These are phyloP conservation scores for Lasioglossum figueresi DNA, from an alignment of 2,888 invertebrate species.

Conservation along the genomic window DNA sequence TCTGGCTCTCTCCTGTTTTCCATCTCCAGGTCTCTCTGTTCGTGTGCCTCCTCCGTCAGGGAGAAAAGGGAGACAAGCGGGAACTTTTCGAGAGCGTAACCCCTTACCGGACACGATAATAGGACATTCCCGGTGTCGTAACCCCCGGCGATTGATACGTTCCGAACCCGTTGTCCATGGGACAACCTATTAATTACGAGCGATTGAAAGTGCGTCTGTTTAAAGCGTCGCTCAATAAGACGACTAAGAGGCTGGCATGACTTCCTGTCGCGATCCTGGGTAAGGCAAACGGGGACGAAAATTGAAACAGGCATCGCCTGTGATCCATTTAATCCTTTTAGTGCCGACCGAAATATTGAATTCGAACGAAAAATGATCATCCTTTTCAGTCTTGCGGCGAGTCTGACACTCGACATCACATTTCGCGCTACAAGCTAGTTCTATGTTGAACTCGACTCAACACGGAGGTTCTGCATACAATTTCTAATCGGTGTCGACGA, in stretches of 20 bases:
- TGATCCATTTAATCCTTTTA: neutral
- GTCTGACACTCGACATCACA: too few relatives aligned
- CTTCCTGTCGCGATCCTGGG: neutral
- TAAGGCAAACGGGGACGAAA: neutral
- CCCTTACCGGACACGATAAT: slow-evolving; percentile 42
- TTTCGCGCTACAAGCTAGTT: too few relatives aligned
- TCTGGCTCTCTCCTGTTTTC: neutral
- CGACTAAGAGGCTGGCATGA: neutral
- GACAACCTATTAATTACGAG: slow-evolving; percentile 55
- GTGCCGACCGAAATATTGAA: neutral
- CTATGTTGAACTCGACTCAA: too few relatives aligned
- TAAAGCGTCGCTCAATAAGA: slow-evolving; percentile 30
- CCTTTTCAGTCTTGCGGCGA: too few relatives aligned
- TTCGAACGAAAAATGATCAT: neutral
- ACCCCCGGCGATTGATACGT: slow-evolving; percentile 46
- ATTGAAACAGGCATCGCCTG: neutral
- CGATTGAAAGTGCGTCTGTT: slow-evolving; percentile 51
- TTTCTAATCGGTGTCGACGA: too few relatives aligned
- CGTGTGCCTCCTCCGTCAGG: neutral
- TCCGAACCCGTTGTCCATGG: neutral
- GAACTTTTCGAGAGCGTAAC: slow-evolving; percentile 32
- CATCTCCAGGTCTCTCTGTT: too few relatives aligned
- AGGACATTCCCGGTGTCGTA: neutral
- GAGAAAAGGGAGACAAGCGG: neutral
- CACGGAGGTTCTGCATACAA: too few relatives aligned